Percentiles rank a stretch among this genome's conserved stretches.
These are phyloP conservation scores for Onychostruthus taczanowskii DNA, from an alignment of 2,113 vertebrate species.

Conservation along the genomic window DNA sequence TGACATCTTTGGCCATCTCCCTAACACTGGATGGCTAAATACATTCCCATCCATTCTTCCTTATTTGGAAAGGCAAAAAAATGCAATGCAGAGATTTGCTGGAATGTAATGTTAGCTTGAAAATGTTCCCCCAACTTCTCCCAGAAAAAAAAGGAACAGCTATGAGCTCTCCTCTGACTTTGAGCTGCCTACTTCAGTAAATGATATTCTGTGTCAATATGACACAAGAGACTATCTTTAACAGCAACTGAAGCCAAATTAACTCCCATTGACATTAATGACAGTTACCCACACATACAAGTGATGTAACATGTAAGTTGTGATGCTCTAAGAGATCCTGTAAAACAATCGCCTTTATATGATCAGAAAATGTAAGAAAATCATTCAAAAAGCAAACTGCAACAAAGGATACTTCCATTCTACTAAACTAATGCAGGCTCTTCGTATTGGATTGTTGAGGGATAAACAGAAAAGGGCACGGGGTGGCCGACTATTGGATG, in stretches of 20 bases:
- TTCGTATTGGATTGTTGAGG: conserved; percentile 97
- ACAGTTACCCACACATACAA: background rate
- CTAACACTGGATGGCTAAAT: background rate
- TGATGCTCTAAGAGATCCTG: background rate
- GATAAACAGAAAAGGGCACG: conserved; percentile 98
- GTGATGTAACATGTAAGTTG: background rate
- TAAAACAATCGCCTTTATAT: background rate
- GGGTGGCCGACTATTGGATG: conserved; percentile 90
- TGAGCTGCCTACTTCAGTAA: background rate
- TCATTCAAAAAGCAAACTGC: background rate
- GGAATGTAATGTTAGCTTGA: background rate
- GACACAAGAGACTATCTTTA: background rate
- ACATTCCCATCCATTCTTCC: background rate
- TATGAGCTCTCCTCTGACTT: background rate
- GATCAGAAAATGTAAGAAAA: background rate
- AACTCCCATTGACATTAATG: background rate
- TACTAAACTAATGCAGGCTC: conserved; percentile 99
- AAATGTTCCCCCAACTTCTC: background rate
- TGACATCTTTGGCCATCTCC: background rate
- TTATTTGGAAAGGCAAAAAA: background rate
- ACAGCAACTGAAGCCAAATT: background rate
- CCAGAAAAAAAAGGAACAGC: background rate
- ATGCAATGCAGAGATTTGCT: background rate
- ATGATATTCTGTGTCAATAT: background rate
- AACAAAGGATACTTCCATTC: conserved; percentile 99